These are phyloP conservation scores for Myripristis jacobus DNA, from an alignment of 2,797 vertebrate genomes.

Conservation along the genomic window DNA sequence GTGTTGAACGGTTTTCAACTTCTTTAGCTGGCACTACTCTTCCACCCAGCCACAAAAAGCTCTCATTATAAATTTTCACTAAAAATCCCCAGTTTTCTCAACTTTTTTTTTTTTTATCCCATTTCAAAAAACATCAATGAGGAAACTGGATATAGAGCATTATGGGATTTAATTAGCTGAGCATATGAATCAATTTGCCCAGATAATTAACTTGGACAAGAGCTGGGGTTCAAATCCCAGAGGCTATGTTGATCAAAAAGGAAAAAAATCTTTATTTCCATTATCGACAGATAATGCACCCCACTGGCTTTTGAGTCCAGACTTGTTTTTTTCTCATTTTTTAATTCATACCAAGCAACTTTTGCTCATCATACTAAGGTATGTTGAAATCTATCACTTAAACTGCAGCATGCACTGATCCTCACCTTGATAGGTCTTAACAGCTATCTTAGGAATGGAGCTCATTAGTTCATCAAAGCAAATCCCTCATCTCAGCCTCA, in stretches of 20 bases:
- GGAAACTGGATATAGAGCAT: constrained; percentile 45
- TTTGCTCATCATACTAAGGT: not conserved
- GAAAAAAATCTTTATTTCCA: constrained; percentile 13
- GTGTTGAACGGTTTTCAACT: no score
- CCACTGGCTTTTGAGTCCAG: not conserved
- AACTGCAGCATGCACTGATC: constrained; percentile 36
- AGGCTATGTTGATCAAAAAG: constrained; percentile 41
- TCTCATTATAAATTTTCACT: constrained; percentile 46
- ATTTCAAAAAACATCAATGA: constrained; percentile 39
- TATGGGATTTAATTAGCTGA: constrained; percentile 35
- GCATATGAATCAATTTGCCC: constrained; percentile 41
- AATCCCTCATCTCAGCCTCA: constrained; percentile 50
- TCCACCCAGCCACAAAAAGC: constrained; percentile 37
- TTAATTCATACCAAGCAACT: not conserved
- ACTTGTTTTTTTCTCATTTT: constrained; percentile 11
- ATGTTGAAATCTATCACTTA: constrained; percentile 19
- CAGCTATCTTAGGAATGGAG: constrained; percentile 53
- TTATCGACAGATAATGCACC: no score
- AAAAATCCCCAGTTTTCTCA: constrained; percentile 31
- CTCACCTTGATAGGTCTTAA: constrained; percentile 30
- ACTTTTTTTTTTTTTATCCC: constrained; percentile 45
- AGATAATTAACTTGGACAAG: constrained; percentile 45
- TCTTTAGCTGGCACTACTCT: not conserved
- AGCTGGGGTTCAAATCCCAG: constrained; percentile 23
- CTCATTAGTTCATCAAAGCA: constrained; percentile 67